Base-by-base conservation (phyloP, 2,888 invertebrate species). In the Himalopsyche anomala region DNA sequence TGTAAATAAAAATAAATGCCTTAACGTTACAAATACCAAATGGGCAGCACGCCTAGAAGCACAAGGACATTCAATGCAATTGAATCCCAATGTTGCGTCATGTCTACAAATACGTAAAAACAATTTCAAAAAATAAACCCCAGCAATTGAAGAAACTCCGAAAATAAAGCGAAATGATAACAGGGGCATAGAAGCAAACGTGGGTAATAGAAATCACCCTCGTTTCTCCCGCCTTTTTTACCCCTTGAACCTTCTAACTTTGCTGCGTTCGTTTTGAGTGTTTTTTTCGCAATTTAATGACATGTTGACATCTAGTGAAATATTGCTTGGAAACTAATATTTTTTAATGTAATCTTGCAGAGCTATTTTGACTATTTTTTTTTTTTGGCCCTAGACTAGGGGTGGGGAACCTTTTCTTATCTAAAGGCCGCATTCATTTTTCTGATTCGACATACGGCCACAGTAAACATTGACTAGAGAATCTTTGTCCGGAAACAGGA, bases 151-250 rank as follows among this genome's bases (percentile, higher is more conserved):
- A 62, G 62, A 62, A 62, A 62, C 62, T 28, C 62, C 19, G n/a
- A 62, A 62, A 62, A 62, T 62, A 62, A 62, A 62, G 19, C 28
- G 62, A 28, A 62, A 62, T 62, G 62, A 62, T 62, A 62, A 62
- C 62, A 62, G 62, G 62, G 62, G 62, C 11, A 62, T 62, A 62
- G 62, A 19, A 62, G 62, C n/a, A 62, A 62, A 62, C 19, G 62
- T 62, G 19, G 62, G 62, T 62, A 62, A 62, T 62, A 62, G 62
- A 62, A 62, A 62, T 62, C 62, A 62, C 9, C 62, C 19, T 62
- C 62, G 62, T 19, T 62, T 62, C 15, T 8, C 62, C 62, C 62
- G 8, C 19, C 11, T 19, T 62, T 62, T 28, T 19, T 62, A 62
- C 62, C 19, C 62, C 62, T 15, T 62, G 62, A 19, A 62, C 62